These are phyloP conservation scores for Hemicordylus capensis DNA, from an alignment of 2,113 vertebrate species.

Conservation along the genomic window DNA sequence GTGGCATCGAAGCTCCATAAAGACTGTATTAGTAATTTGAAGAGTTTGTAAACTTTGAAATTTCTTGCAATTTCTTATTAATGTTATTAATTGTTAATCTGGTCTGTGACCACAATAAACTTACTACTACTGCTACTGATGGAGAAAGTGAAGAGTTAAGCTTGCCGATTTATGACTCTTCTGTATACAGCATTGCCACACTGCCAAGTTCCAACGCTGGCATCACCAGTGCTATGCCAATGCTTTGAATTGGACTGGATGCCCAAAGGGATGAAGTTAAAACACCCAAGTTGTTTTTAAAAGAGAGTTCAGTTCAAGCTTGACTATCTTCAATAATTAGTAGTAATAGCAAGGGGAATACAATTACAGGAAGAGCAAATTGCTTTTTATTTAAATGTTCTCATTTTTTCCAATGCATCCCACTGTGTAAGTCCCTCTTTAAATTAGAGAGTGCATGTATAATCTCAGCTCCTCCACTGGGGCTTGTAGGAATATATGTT, in stretches of 20 bases:
- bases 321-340: constrained; percentile 80
- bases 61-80: too few relatives aligned
- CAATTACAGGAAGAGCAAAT: constrained; percentile 79
- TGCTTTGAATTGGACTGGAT: neutral
- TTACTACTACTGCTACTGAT: too few relatives aligned
- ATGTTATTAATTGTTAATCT: too few relatives aligned
- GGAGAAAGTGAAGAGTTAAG: too few relatives aligned
- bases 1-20: too few relatives aligned
- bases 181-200: neutral
- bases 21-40: too few relatives aligned
- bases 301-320: constrained; percentile 64
- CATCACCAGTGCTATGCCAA: neutral
- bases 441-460: constrained; percentile 74
- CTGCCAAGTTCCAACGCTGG: neutral
- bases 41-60: too few relatives aligned
- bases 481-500: constrained; percentile 71
- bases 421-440: constrained; percentile 77
- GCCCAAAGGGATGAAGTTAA: neutral
- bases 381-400: constrained; percentile 83
- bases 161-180: neutral
- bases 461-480: constrained; percentile 72
- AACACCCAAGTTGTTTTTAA: neutral
- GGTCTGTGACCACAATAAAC: too few relatives aligned
- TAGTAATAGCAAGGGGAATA: constrained; percentile 77
- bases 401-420: constrained; percentile 72